A percentile compares a stretch with the other conserved stretches of the same genome.
Conservation (phyloP, 2,113 vertebrate species). For the Hymenochirus boettgeri region DNA sequence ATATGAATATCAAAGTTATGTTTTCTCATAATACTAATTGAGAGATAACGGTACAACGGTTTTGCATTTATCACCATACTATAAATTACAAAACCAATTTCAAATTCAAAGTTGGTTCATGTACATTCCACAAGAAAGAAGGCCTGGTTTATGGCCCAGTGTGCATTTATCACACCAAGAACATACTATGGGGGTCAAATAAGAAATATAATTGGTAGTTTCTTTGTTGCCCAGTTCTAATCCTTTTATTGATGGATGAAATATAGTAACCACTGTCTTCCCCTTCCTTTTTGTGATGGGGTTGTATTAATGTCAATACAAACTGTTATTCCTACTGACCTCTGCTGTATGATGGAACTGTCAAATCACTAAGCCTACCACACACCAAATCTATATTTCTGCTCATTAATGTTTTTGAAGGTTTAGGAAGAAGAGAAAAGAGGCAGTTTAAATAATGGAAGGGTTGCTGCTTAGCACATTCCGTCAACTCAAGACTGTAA, state of each 20-base stretch:
- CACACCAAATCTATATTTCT: conserved; percentile 4
- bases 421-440: conserved; percentile 8
- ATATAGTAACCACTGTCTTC: not conserved
- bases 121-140: no score
- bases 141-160: no score
- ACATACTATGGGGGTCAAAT: conserved; percentile 1
- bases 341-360: conserved; percentile 7
- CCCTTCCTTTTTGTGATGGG: not conserved
- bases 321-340: not conserved
- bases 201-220: conserved; percentile 32
- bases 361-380: conserved; percentile 20
- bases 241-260: conserved; percentile 32
- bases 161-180: no score
- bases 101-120: no score
- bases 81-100: no score
- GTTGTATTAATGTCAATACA: no score
- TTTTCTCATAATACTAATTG: no score
- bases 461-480: conserved; percentile 31
- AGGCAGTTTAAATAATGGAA: conserved; percentile 15
- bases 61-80: no score
- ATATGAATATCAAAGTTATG: no score
- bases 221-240: conserved; percentile 20
- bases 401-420: conserved; percentile 11
- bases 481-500: conserved; percentile 21
- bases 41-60: no score